These are phyloP conservation scores for Prinia subflava DNA, from an alignment of 2,113 vertebrate genomes.

Conservation along the genomic window DNA sequence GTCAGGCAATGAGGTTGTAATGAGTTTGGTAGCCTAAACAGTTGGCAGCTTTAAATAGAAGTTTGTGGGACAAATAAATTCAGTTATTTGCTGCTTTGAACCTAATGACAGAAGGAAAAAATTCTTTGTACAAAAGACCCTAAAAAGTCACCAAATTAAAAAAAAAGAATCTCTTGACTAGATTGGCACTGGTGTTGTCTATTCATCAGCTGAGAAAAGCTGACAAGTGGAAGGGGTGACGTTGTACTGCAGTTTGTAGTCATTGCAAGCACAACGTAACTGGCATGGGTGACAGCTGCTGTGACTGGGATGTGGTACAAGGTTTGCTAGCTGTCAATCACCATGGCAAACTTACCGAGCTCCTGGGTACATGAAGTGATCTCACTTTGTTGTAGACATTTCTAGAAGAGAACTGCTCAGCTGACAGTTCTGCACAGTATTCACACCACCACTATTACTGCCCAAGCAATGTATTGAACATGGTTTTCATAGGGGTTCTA, in stretches of 20 bases:
- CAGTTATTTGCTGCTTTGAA: not conserved
- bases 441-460: not conserved
- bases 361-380: not conserved
- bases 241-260: not conserved
- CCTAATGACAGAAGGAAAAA: not conserved
- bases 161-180: not conserved
- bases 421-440: not conserved
- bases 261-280: not conserved
- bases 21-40: not conserved
- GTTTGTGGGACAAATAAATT: not conserved
- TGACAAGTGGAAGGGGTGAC: not conserved
- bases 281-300: not conserved
- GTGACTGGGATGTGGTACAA: not conserved
- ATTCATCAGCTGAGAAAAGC: not conserved
- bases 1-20: not conserved
- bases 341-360: not conserved
- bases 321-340: not conserved
- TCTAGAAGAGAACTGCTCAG: not conserved
- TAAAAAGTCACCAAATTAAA: not conserved
- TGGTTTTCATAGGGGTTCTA: not conserved
- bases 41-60: not conserved
- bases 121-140: not conserved
- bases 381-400: not conserved
- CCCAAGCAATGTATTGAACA: not conserved
- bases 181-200: not conserved